Base-by-base conservation (phyloP, 2,888 invertebrate genomes). In the Labia minor region DNA sequence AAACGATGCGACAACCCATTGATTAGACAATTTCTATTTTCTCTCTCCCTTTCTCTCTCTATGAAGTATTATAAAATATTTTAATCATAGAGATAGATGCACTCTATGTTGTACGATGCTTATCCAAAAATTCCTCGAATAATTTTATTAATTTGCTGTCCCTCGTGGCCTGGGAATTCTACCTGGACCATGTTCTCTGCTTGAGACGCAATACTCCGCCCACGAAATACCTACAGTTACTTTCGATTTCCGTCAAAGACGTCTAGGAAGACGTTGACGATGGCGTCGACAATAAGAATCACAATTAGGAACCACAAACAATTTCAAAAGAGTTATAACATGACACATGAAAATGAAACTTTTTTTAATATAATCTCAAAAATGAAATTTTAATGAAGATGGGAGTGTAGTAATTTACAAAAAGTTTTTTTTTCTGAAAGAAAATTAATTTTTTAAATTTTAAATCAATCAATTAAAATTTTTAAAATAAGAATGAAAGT, bases 111-210 rank as follows among this genome's bases (percentile, higher is more conserved):
- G 16, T n/a, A 49, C 3, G 49, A 49, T 16, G n/a, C 49, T 49
- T 16, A n/a, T 49, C 49, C 49, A 4, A 14, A 14, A 49, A 49
- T 49, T 49, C 49, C n/a, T 49, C 49, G 49, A 49, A 49, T 49
- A 49, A 49, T 49, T 49, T 49, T 49, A 49, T 49, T 49, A 49
- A 49, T 49, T 49, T 16, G 49, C 49, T 16, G 14, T 11, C 16
- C 49, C 49, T 49, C 49, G 16, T 11, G 49, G 49, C 49, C 49
- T 49, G 49, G 49, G 49, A 49, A 49, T 49, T 49, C 49, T 49
- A 49, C 49, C 49, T 49, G 49, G 49, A 3, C 49, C n/a, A 16
- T 49, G 49, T 49, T 49, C 49, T n/a, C 49, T 49, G n/a, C 49
- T 49, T 10, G 16, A n/a, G 49, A 49, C 4, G 26, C 26, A 26